Percentiles rank a stretch among this genome's conserved stretches.
Conservation (phyloP, 2,113 vertebrate genomes). For the human (Homo sapiens) region DNA sequence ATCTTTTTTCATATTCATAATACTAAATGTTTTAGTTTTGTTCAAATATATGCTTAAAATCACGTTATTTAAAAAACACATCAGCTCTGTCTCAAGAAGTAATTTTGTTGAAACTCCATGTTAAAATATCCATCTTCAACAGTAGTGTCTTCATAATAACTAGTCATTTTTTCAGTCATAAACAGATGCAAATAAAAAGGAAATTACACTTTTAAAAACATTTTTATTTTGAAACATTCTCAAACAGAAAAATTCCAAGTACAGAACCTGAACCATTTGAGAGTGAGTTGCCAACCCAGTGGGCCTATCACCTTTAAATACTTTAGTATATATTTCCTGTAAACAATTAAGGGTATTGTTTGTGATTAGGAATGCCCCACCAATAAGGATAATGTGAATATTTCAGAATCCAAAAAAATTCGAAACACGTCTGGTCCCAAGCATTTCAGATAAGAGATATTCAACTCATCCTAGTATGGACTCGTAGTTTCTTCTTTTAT, state of each 20-base stretch:
- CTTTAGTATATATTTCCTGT: not conserved
- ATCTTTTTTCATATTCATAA: not conserved
- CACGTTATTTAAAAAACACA: not conserved
- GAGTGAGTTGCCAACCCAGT: not conserved
- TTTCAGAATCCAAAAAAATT: not conserved
- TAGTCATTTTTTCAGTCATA: not conserved
- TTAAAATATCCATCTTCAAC: not conserved
- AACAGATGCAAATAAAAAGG: not conserved
- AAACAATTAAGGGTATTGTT: not conserved
- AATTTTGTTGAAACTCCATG: not conserved
- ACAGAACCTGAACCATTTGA: not conserved
- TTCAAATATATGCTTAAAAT: slow-evolving; percentile 7
- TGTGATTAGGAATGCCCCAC: no score
- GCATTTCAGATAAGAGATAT: not conserved
- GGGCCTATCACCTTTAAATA: not conserved
- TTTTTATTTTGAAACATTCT: slow-evolving; percentile 31
- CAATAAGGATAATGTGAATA: not conserved
- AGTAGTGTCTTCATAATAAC: not conserved
- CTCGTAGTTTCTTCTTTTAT: not conserved
- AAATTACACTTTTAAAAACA: not conserved
- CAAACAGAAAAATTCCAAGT: not conserved
- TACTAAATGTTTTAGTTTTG: not conserved
- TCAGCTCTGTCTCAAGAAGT: slow-evolving; percentile 24
- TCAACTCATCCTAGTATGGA: not conserved
- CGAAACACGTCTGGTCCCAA: not conserved